Evolutionary conservation across 1,140 invertebrate species (phyloP).

Genomic region (Pomacea maculata): DNA sequence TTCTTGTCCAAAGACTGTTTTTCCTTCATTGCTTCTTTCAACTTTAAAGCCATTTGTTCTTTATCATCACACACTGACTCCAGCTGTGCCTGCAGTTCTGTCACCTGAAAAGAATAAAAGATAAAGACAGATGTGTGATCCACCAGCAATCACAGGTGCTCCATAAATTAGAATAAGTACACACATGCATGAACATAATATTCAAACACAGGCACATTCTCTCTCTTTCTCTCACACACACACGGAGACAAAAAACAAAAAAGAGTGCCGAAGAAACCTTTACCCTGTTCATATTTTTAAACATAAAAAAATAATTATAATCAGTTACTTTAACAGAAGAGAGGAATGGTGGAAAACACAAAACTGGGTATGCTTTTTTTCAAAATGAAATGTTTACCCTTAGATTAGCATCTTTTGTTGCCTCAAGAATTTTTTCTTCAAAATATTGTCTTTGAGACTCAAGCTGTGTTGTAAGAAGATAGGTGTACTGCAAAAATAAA

Average conservation of each 20-base stretch:
- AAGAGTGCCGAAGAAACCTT: too few species aligned
- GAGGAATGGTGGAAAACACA: background rate
- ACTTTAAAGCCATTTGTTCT: constrained; percentile 58
- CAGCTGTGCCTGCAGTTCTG: constrained; percentile 61
- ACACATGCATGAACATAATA: too few species aligned
- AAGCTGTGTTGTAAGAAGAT: constrained; percentile 95
- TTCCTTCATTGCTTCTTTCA: constrained; percentile 68
- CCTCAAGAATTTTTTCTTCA: constrained; percentile 80
- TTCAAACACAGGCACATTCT: too few species aligned
- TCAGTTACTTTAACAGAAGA: too few species aligned
- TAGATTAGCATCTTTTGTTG: constrained; percentile 67
- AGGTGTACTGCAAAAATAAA: constrained; percentile 83
- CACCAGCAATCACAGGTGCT: too few species aligned
- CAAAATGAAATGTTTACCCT: constrained; percentile 39
- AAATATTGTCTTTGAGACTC: constrained; percentile 94
- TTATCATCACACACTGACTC: constrained; percentile 62
- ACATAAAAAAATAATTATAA: too few species aligned
- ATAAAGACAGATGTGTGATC: too few species aligned
- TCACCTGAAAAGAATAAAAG: constrained; percentile 45
- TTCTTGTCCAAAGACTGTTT: constrained; percentile 77
- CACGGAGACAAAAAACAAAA: too few species aligned
- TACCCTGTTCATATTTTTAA: too few species aligned
- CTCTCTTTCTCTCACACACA: background rate
- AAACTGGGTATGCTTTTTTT: background rate
- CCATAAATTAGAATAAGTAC: too few species aligned